Conservation (phyloP, 2,113 vertebrate genomes). For the Mus spicilegus region DNA sequence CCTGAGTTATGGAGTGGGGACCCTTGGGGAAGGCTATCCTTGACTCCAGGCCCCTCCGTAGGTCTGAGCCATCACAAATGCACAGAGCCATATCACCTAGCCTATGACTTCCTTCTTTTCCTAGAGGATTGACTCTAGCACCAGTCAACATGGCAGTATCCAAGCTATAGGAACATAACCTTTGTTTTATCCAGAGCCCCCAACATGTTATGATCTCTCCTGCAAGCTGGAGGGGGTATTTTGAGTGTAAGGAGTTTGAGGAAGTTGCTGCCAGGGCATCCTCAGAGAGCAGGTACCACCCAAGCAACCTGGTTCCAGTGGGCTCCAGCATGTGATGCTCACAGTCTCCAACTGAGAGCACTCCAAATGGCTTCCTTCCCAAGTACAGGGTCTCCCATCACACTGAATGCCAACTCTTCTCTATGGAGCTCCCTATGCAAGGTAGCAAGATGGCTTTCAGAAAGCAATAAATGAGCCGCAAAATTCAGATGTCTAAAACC, state of each 20-base stretch:
- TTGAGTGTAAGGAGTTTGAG: neutral
- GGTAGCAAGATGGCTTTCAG: neutral
- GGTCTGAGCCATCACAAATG: neutral
- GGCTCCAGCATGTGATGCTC: accelerated
- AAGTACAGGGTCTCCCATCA: too few relatives aligned
- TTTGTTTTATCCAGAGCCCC: neutral
- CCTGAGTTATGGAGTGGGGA: neutral
- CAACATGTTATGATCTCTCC: neutral
- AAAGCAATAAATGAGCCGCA: accelerated
- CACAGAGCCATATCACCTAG: neutral
- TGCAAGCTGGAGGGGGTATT: neutral
- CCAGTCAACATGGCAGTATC: neutral
- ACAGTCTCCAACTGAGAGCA: neutral
- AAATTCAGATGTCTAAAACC: neutral
- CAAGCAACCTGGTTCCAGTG: neutral
- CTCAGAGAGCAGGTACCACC: neutral
- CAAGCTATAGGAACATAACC: neutral
- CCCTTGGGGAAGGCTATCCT: neutral
- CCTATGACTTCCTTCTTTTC: too few relatives aligned
- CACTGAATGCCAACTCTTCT: accelerated
- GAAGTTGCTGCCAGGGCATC: neutral
- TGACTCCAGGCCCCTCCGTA: neutral
- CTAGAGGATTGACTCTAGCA: neutral
- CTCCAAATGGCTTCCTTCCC: accelerated
- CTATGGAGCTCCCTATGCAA: neutral